phyloP scores from a whole-genome alignment of 2,888 invertebrate genomes.

The Diplazon laetatorius region DNA sequence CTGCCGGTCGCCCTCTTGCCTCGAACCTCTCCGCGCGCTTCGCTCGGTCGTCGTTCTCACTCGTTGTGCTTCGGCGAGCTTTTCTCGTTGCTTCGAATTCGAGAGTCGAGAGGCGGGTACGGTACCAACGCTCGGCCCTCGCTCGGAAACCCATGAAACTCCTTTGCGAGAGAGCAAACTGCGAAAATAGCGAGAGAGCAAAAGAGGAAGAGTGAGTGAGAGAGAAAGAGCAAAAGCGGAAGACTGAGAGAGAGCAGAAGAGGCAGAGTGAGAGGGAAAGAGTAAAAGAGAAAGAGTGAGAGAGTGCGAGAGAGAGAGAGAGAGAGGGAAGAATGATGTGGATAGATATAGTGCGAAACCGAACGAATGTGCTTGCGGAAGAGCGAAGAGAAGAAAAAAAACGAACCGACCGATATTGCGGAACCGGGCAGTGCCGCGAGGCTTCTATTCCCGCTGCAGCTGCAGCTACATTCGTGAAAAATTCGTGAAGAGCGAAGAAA shows the following conservation, averaged over 20 bases:
- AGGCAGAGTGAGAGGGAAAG: too few species aligned
- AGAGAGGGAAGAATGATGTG: slow-evolving; percentile 32
- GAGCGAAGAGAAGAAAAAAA: slow-evolving; percentile 19
- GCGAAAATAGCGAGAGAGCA: slow-evolving; percentile 43
- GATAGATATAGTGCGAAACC: slow-evolving; percentile 46
- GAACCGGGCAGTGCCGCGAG: slow-evolving; percentile 37
- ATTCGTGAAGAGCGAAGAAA: neutral
- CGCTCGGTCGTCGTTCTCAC: slow-evolving; percentile 48
- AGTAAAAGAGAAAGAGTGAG: too few species aligned
- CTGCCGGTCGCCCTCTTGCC: too few species aligned
- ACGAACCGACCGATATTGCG: slow-evolving; percentile 32
- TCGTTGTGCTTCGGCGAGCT: slow-evolving; percentile 32
- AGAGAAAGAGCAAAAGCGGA: too few species aligned
- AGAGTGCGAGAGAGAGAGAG: slow-evolving; percentile 12
- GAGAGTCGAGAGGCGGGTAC: slow-evolving; percentile 43
- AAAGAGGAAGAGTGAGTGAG: too few species aligned
- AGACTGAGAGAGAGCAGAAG: too few species aligned
- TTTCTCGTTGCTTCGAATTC: slow-evolving; percentile 53
- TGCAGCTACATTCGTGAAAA: slow-evolving; percentile 16
- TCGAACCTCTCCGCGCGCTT: slow-evolving; percentile 31
- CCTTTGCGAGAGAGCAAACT: slow-evolving; percentile 30
- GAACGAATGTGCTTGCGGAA: slow-evolving; percentile 41
- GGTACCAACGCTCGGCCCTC: slow-evolving; percentile 36
- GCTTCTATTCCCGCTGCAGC: neutral
- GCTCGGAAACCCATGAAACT: slow-evolving; percentile 53